Evolutionary conservation across 2,888 invertebrate species (phyloP).

Genomic region (Sesia apiformis): DNA sequence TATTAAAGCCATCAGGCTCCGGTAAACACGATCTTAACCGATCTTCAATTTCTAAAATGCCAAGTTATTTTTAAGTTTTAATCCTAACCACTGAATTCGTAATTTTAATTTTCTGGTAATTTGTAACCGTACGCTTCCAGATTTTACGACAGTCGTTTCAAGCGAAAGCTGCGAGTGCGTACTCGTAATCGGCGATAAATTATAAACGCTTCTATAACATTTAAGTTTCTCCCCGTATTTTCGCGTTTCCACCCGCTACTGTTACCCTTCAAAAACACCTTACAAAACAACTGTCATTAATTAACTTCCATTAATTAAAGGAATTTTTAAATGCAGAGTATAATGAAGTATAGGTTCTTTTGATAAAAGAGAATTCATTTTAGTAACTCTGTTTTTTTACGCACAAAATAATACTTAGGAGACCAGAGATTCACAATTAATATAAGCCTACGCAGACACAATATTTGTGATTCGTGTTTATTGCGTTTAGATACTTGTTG

Average conservation of each 20-base stretch:
- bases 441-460: too few relatives aligned
- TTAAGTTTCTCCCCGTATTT: conserved; percentile 23
- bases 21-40: too few relatives aligned
- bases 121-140: conserved; percentile 17
- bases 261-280: conserved; percentile 20
- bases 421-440: too few relatives aligned
- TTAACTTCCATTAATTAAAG: conserved; percentile 10
- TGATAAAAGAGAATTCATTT: too few relatives aligned
- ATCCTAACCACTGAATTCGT: conserved; percentile 7
- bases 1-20: too few relatives aligned
- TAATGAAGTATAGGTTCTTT: too few relatives aligned
- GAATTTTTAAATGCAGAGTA: background rate
- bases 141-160: conserved; percentile 34
- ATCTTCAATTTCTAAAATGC: too few relatives aligned
- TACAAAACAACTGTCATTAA: conserved; percentile 25
- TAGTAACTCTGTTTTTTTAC: too few relatives aligned
- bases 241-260: conserved; percentile 9
- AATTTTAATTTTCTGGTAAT: conserved; percentile 10
- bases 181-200: conserved; percentile 35
- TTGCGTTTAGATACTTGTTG: too few relatives aligned
- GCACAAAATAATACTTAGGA: too few relatives aligned
- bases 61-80: conserved; percentile 2
- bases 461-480: too few relatives aligned
- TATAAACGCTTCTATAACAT: conserved; percentile 30
- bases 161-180: conserved; percentile 29